Percentiles rank a stretch among this genome's conserved stretches.
These are phyloP conservation scores for Heliconius nattereri DNA, from an alignment of 1,140 invertebrate genomes.

Conservation along the genomic window DNA sequence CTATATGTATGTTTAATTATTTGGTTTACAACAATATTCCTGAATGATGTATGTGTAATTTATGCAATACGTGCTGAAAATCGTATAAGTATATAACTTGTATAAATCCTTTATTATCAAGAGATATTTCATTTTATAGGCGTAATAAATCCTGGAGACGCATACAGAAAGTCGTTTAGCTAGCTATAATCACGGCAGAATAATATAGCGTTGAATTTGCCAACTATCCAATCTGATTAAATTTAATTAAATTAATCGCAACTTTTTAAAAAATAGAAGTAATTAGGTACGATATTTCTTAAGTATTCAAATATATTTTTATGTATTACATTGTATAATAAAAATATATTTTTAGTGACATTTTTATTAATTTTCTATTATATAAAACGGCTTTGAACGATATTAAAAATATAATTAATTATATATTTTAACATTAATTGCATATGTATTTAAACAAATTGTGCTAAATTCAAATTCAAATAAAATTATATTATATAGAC, in stretches of 20 bases:
- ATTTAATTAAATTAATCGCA: not conserved
- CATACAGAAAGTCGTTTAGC: constrained; percentile 46
- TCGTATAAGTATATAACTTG: constrained; percentile 47
- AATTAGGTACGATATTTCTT: not conserved
- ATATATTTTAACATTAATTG: too few relatives aligned
- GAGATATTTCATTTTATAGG: constrained; percentile 67
- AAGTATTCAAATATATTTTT: not conserved
- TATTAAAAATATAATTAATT: too few relatives aligned
- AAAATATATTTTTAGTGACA: too few relatives aligned
- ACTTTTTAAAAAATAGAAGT: not conserved
- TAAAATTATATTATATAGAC: not conserved
- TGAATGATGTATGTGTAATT: not conserved
- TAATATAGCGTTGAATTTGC: not conserved
- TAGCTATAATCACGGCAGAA: constrained; percentile 48
- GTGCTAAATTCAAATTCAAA: not conserved
- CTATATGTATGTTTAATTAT: too few relatives aligned
- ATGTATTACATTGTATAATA: not conserved
- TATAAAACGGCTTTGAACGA: too few relatives aligned
- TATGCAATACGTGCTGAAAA: not conserved
- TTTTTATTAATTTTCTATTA: too few relatives aligned
- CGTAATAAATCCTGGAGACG: constrained; percentile 61
- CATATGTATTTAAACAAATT: too few relatives aligned
- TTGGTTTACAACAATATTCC: not conserved
- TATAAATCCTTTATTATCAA: constrained; percentile 63
- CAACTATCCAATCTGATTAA: constrained; percentile 5